Base-by-base conservation (phyloP, 2,888 invertebrate species). In the Mythimna ferrago region DNA sequence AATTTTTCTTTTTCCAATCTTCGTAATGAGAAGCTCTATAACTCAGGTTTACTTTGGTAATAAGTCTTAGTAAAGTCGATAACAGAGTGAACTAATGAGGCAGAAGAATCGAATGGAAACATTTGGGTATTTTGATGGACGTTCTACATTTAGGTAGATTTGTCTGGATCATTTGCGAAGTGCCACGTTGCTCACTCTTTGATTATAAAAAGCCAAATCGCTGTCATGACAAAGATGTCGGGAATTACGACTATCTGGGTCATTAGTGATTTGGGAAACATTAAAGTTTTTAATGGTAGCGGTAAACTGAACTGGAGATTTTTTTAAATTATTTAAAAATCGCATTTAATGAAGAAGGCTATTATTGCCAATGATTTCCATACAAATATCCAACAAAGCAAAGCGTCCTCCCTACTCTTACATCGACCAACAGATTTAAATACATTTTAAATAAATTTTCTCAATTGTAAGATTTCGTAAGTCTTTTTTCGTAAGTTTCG, bases 41-140 rank as follows among this genome's bases (percentile, higher is more conserved):
- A 56, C 61, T 81, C 57, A 66, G 57, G 76, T 75, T 81, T 74
- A 75, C 81, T 74, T 62, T 65, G 54, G 67, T 84, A 75, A 81
- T 75, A 84, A 70, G 76, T 84, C 81, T 80, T 74, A 65, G 70
- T 68, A 68, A 70, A 74, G 35, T n/a, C 76, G 76, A 75, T 75
- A 80, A 75, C 70, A 68, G 66, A 57, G 69, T 65, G 19, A 71
- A 61, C 57, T 83, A 83, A 80, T 83, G 81, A 75, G 70, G 38
- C 38, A 75, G 81, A 80, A 80, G 70, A 66, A 75, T 80, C 84
- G 54, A 70, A 68, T 80, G 66, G 75, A 68, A 80, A 72, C 64
- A 79, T 70, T 84, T 81, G 64, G 64, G 62, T 70, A 75, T 80
- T 83, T 81, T 84, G 84, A 83, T 80, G 62, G 67, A 80, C 48